Conservation (phyloP, 2,113 vertebrate genomes). For the Cardinalis cardinalis region DNA sequence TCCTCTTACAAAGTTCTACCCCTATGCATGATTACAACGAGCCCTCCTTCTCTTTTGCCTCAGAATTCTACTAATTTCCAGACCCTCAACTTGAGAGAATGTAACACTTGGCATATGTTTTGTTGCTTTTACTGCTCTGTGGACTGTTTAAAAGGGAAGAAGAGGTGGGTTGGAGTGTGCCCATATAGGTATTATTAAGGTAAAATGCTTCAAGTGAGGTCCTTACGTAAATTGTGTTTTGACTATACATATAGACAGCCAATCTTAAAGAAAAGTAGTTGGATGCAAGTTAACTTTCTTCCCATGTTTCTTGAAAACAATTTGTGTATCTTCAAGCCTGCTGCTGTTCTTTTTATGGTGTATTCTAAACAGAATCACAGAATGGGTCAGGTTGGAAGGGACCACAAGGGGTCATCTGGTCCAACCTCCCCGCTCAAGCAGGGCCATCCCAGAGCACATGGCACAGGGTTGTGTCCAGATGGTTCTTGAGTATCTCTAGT, state of each 20-base stretch:
- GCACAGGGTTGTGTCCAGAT: not conserved
- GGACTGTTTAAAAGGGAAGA: not conserved
- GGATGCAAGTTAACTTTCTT: not conserved
- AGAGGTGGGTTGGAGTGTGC: not conserved
- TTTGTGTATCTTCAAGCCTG: not conserved
- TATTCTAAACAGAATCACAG: not conserved
- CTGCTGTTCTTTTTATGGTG: not conserved
- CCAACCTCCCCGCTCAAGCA: not conserved
- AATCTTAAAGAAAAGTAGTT: not conserved
- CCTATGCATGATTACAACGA: accelerated
- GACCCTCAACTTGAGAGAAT: not conserved
- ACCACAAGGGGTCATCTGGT: not conserved
- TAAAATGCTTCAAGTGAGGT: not conserved
- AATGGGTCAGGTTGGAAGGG: not conserved
- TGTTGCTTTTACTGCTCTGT: not conserved
- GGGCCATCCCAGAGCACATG: not conserved
- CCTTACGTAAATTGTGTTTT: not conserved
- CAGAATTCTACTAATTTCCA: not conserved
- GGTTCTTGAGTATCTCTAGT: not conserved
- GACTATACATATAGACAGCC: not conserved
- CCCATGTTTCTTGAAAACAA: not conserved
- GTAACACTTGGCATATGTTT: not conserved
- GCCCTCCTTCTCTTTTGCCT: not conserved
- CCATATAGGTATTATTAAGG: not conserved
- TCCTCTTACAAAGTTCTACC: not conserved